Base-by-base conservation (phyloP, 2,113 vertebrate genomes). In the Mungos mungo region DNA sequence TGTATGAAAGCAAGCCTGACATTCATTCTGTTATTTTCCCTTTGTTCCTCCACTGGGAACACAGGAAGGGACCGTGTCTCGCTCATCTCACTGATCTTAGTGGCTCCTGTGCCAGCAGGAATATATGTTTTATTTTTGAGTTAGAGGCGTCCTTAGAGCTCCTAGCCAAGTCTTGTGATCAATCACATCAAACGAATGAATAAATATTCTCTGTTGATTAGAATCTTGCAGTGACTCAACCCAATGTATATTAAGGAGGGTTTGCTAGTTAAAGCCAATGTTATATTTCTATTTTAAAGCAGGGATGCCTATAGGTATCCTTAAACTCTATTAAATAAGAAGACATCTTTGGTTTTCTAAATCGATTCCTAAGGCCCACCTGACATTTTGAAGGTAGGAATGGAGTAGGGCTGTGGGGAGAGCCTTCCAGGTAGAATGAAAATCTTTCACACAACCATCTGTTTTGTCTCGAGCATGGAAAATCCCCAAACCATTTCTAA, bases 321-420 rank as follows among this genome's bases (percentile, higher is more conserved):
- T 86, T 79, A 76, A 57, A 81, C 13, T 72, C 57, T 69, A 45
- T 92, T 45, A 45, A 54, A 33, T 52, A 76, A 21, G n/a, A 96
- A 83, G 38, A 52, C 19, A 19, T 47, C 18, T 91, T 87, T 83
- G 31, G 52, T 66, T 50, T 91, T 60, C 68, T 81, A 94, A 84
- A 88, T 65, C 7, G 45, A 12, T 38, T 93, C 23, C 54, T 77
- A 50, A 85, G 63, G 63, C 41, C 93, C 38, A 29, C n/a, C 54
- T 92, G 71, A 88, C 81, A 38, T 95, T 88, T 91, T 94, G 88
- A 84, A 69, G 65, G 60, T n/a, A 77, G 83, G 74, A 72, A 81
- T 63, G 66, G 57, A 72, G 52, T 80, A 54, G 71, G 66, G 27
- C 65, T 57, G 6, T 33, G n/a, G 52, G 1, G n/a, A 54, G 54